These are phyloP conservation scores for Coboldia fuscipes DNA, from an alignment of 1,140 invertebrate genomes.

Conservation along the genomic window DNA sequence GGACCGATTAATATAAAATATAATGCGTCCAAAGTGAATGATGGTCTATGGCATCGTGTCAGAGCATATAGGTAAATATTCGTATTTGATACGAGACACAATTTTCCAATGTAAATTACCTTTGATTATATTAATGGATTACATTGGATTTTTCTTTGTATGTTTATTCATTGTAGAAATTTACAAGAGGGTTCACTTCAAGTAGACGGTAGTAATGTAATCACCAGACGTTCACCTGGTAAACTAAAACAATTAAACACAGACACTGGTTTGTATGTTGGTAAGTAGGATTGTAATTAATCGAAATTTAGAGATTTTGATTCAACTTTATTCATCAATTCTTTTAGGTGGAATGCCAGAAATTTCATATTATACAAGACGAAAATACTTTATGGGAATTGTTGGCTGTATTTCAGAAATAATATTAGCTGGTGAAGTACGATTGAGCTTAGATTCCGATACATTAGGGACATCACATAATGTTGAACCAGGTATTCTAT, in stretches of 20 bases:
- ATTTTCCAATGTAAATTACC: neutral
- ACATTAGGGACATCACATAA: conserved; percentile 19
- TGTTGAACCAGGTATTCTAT: conserved; percentile 19
- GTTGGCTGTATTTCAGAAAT: conserved; percentile 62
- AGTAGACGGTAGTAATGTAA: conserved; percentile 60
- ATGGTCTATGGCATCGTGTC: conserved; percentile 80
- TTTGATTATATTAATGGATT: neutral
- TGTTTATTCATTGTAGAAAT: conserved; percentile 44
- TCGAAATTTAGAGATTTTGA: neutral
- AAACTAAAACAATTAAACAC: conserved; percentile 66
- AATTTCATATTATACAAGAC: conserved; percentile 35
- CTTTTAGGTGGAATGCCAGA: conserved; percentile 51
- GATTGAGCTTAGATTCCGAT: conserved; percentile 20
- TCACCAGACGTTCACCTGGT: conserved; percentile 59
- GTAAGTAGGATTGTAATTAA: conserved; percentile 28
- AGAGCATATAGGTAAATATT: conserved; percentile 58
- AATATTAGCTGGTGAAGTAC: conserved; percentile 53
- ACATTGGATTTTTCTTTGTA: conserved; percentile 5
- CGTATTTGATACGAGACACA: neutral
- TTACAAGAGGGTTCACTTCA: conserved; percentile 65
- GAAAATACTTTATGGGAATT: conserved; percentile 47
- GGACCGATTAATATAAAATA: conserved; percentile 60
- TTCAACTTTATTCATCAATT: neutral
- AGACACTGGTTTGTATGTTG: conserved; percentile 63
- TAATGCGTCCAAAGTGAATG: conserved; percentile 70